These are phyloP conservation scores for Lithophane ornitopus DNA, from an alignment of 2,888 invertebrate genomes.

Conservation along the genomic window DNA sequence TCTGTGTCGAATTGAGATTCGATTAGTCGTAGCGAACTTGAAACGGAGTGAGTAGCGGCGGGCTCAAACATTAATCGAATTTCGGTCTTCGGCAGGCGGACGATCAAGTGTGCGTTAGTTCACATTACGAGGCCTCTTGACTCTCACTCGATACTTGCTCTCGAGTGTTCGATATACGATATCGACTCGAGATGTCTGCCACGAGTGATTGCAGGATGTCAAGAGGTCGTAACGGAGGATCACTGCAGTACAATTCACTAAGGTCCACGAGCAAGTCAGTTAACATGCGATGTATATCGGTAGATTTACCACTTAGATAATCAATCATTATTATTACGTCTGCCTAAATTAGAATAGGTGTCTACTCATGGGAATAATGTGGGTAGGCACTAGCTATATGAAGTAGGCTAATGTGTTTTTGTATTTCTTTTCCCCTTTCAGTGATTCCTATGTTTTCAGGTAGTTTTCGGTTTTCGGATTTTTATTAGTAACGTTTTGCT, in stretches of 20 bases:
- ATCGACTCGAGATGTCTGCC: slow-evolving; percentile 83
- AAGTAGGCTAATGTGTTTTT: neutral
- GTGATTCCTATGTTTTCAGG: neutral
- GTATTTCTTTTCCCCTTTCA: neutral
- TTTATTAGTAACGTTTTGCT: neutral
- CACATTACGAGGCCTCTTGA: slow-evolving; percentile 83
- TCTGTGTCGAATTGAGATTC: slow-evolving; percentile 77
- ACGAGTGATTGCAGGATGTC: slow-evolving; percentile 83
- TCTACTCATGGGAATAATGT: neutral
- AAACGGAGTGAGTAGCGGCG: slow-evolving; percentile 79
- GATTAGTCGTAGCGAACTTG: slow-evolving; percentile 82
- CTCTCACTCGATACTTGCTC: slow-evolving; percentile 82
- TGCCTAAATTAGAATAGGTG: neutral
- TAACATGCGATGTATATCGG: slow-evolving; percentile 27
- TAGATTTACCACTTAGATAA: neutral
- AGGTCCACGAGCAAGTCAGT: slow-evolving; percentile 59
- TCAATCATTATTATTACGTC: neutral
- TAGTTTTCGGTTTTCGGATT: neutral
- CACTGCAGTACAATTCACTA: slow-evolving; percentile 70
- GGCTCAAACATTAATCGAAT: slow-evolving; percentile 88
- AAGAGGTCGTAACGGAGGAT: slow-evolving; percentile 75
- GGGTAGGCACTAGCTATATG: neutral
- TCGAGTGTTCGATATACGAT: slow-evolving; percentile 84
- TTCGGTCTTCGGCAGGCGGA: slow-evolving; percentile 81
- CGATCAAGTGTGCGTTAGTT: slow-evolving; percentile 86